phyloP scores from a whole-genome alignment of 2,113 vertebrate species.

The Tachuris rubrigastra region DNA sequence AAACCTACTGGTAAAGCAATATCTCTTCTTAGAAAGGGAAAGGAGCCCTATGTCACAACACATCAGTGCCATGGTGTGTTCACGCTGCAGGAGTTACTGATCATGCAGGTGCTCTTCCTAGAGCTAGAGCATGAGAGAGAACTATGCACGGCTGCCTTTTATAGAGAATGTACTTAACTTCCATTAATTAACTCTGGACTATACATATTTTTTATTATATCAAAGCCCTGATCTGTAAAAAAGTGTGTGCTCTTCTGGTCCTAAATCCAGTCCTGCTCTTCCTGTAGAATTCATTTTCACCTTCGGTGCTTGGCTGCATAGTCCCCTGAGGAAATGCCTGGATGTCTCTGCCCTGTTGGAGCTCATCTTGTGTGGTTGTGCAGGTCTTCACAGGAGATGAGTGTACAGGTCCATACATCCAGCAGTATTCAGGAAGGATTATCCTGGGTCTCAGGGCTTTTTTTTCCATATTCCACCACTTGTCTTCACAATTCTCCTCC shows the following conservation, averaged over 20 bases:
- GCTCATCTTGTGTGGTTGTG: not conserved
- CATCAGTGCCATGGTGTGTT: not conserved
- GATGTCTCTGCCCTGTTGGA: not conserved
- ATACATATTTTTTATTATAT: not conserved
- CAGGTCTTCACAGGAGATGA: not conserved
- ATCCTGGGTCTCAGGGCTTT: not conserved
- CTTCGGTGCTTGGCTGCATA: accelerated
- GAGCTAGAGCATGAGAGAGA: not conserved
- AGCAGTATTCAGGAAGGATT: not conserved
- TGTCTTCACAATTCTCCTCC: not conserved
- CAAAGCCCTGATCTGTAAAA: not conserved
- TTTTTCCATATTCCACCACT: not conserved
- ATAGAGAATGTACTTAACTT: not conserved
- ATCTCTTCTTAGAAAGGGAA: not conserved
- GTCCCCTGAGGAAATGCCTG: not conserved
- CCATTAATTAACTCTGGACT: not conserved
- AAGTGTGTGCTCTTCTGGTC: not conserved
- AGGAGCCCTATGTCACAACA: not conserved
- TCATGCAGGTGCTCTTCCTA: not conserved
- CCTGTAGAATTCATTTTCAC: not conserved
- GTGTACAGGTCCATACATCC: not conserved
- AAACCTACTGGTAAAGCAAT: not conserved
- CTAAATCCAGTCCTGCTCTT: not conserved
- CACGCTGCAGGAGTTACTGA: not conserved
- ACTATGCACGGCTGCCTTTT: not conserved